Evolutionary conservation across 2,797 vertebrate species (phyloP).

Genomic region (Leptodactylus fallax): DNA sequence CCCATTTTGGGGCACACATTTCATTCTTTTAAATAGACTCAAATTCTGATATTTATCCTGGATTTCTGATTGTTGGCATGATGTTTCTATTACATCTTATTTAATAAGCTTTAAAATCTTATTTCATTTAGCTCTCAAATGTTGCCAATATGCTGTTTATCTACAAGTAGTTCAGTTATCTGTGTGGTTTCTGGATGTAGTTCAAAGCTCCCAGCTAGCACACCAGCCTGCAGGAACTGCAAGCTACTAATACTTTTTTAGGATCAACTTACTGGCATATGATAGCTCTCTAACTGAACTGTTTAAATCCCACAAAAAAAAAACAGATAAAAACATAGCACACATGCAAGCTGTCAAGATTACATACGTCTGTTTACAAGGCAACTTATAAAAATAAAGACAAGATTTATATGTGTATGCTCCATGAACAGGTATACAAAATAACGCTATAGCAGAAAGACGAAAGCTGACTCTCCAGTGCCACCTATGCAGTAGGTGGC

Average conservation of each 20-base stretch:
- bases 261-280: not conserved
- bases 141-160: constrained; percentile 25
- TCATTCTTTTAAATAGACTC: not conserved
- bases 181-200: constrained; percentile 21
- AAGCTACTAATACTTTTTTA: not conserved
- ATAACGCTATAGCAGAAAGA: no score
- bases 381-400: no score
- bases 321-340: no score
- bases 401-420: no score
- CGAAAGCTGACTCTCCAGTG: no score
- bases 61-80: not conserved
- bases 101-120: not conserved
- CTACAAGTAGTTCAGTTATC: constrained; percentile 22
- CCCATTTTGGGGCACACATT: not conserved
- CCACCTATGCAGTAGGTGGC: no score
- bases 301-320: not conserved
- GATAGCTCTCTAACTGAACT: no score
- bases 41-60: constrained; percentile 1
- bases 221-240: not conserved
- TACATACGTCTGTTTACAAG: no score
- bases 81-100: not conserved
- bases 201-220: constrained; percentile 38
- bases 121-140: not conserved
- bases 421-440: no score
- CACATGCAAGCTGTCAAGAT: no score